Evolutionary conservation across 2,113 vertebrate species (phyloP), one percentile per base, ranked within the genome.

Genomic region (Ornithorhynchus anatinus): DNA sequence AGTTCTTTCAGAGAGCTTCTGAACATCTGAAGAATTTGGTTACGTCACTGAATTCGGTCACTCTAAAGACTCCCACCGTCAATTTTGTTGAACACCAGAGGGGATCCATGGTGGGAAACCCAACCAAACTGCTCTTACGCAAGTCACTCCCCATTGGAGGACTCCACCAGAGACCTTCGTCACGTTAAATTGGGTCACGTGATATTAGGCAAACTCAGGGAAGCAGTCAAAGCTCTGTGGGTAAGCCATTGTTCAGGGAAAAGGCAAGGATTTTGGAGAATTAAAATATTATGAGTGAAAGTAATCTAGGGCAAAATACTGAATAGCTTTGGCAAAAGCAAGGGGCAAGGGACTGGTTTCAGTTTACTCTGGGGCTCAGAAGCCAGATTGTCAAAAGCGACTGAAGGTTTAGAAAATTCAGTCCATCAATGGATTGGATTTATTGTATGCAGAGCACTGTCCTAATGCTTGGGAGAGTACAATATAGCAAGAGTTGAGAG

Each of bases 1-100:
- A 45, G 29, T 60, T 73, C 53, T 44, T 69, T 22, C 31, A 22
- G 43, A 57, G 8, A 2, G 29, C 25, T 27, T 27, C 5, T 5
- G 11, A 37, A 51, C 37, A 32, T 6, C 3, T 12, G 29, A 23
- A 37, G 20, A 43, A 38, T 16, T 56, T 38, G 27, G 71, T 75
- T 35, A 20, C 5, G 32, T 6, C 13, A 58, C 60, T 72, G 8
- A 51, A 69, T 37, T 3, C 48, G 57, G 14, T 45, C 54, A 31
- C 62, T 39, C 5, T 33, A 59, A 73, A 50, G 47, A 75, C 60
- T 32, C 29, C 19, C n/a, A 9, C 51, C 9, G 25, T 51, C 16
- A 2, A 6, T 58, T 27, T 32, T 48, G 48, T 19, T 27, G 43
- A 17, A 31, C 14, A n/a, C 20, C 3, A 2, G 15, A 37, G 20